Evolutionary conservation across 2,113 vertebrate genomes (phyloP).

Genomic region (Dryoscopus gambensis): DNA sequence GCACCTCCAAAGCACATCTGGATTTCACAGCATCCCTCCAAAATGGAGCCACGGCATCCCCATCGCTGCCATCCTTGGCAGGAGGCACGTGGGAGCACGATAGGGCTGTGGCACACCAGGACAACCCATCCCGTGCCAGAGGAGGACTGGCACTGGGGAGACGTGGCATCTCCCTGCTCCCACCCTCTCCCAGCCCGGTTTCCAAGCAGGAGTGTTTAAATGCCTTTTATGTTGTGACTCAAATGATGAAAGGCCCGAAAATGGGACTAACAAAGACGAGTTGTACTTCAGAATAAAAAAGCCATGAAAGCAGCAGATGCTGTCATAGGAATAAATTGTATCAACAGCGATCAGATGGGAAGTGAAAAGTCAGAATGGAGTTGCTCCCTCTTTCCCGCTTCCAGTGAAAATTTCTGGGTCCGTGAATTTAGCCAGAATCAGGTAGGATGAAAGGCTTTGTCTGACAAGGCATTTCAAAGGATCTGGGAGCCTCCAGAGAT

Average conservation of each 20-base stretch:
- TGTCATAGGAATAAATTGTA: slow-evolving; percentile 50
- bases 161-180: not conserved
- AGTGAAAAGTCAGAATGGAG: slow-evolving; percentile 15
- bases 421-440: slow-evolving; percentile 15
- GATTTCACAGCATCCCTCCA: not conserved
- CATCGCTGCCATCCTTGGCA: not conserved
- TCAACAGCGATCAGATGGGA: slow-evolving; percentile 50
- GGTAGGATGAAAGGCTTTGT: slow-evolving; percentile 46
- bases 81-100: fast-evolving
- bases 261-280: slow-evolving; percentile 48
- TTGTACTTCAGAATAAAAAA: slow-evolving; percentile 46
- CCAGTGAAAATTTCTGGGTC: not conserved
- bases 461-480: slow-evolving; percentile 52
- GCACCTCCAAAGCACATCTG: not conserved
- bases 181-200: not conserved
- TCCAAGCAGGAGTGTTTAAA: slow-evolving; percentile 14
- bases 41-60: not conserved
- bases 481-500: slow-evolving; percentile 28
- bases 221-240: slow-evolving; percentile 50
- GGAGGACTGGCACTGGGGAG: not conserved
- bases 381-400: not conserved
- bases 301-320: slow-evolving; percentile 51
- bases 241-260: slow-evolving; percentile 43
- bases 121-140: not conserved
- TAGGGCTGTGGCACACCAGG: not conserved